phyloP scores from a whole-genome alignment of 2,797 vertebrate species.

The Pseudochirops corinnae region DNA sequence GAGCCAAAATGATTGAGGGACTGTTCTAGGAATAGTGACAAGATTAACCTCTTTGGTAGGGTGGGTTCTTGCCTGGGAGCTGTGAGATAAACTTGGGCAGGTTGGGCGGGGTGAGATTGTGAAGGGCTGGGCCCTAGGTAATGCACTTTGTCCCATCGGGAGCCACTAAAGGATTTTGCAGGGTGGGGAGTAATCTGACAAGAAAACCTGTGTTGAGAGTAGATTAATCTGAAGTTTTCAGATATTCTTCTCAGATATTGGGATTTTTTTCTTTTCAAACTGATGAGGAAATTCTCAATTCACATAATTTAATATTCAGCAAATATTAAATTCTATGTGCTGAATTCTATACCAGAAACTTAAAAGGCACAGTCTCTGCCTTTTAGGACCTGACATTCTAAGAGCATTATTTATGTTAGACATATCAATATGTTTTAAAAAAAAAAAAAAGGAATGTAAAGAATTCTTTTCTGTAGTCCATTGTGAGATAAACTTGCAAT shows the following conservation, averaged over 20 bases:
- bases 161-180: not conserved
- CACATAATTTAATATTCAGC: constrained; percentile 26
- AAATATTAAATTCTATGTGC: not conserved
- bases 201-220: not conserved
- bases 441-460: constrained; percentile 16
- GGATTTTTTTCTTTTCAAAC: constrained; percentile 5
- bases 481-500: constrained; percentile 25
- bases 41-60: constrained; percentile 36
- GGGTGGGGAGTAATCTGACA: not conserved
- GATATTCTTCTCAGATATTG: not conserved
- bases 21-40: not conserved
- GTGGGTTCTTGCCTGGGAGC: not conserved
- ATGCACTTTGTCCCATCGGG: not conserved
- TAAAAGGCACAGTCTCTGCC: not conserved
- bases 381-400: constrained; percentile 5
- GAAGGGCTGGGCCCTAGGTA: not conserved
- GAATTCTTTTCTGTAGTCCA: constrained; percentile 55
- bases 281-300: constrained; percentile 24
- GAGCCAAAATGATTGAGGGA: not conserved
- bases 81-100: constrained; percentile 34
- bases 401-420: not conserved
- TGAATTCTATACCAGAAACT: constrained; percentile 6
- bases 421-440: constrained; percentile 23
- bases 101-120: constrained; percentile 31
- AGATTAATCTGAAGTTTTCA: not conserved